Evolutionary conservation across 2,888 invertebrate genomes (phyloP).

Genomic region (Spodoptera littoralis): DNA sequence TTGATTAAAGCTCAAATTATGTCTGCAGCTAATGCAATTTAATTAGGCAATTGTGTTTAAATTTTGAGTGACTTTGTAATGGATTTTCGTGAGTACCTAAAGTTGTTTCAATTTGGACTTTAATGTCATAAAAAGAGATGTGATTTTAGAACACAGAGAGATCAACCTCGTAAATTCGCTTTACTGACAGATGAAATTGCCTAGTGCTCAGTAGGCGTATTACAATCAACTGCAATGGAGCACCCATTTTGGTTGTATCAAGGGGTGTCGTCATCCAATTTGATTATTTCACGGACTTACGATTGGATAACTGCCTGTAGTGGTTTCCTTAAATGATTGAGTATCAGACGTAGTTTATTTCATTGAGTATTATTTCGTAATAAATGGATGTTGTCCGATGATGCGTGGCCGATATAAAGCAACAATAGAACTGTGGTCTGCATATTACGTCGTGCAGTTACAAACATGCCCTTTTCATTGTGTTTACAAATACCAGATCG

Average conservation of each 20-base stretch:
- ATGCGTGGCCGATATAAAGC: slow-evolving; percentile 41
- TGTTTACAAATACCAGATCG: too few species aligned
- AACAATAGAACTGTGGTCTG: slow-evolving; percentile 18
- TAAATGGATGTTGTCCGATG: slow-evolving; percentile 24
- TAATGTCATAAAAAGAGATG: slow-evolving; percentile 1
- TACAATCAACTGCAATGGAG: slow-evolving; percentile 47
- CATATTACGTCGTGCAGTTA: slow-evolving; percentile 25
- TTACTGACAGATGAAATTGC: slow-evolving; percentile 38
- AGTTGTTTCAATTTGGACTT: too few species aligned
- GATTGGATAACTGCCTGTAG: slow-evolving; percentile 55
- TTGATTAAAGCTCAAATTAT: slow-evolving; percentile 3
- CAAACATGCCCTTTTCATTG: neutral
- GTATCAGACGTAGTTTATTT: slow-evolving; percentile 44
- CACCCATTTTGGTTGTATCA: slow-evolving; percentile 41
- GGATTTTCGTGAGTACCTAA: too few species aligned
- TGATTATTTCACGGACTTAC: slow-evolving; percentile 45
- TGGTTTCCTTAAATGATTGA: slow-evolving; percentile 42
- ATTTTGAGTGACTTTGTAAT: too few species aligned
- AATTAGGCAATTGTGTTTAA: too few species aligned
- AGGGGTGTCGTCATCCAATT: slow-evolving; percentile 53
- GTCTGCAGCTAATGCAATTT: too few species aligned
- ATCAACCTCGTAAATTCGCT: slow-evolving; percentile 27
- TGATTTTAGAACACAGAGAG: slow-evolving; percentile 5
- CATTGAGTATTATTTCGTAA: slow-evolving; percentile 39
- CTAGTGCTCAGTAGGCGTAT: slow-evolving; percentile 45